Evolutionary conservation across 2,113 vertebrate species (phyloP), one percentile per base, ranked within the genome.

Genomic region (Elephantulus edwardii): DNA sequence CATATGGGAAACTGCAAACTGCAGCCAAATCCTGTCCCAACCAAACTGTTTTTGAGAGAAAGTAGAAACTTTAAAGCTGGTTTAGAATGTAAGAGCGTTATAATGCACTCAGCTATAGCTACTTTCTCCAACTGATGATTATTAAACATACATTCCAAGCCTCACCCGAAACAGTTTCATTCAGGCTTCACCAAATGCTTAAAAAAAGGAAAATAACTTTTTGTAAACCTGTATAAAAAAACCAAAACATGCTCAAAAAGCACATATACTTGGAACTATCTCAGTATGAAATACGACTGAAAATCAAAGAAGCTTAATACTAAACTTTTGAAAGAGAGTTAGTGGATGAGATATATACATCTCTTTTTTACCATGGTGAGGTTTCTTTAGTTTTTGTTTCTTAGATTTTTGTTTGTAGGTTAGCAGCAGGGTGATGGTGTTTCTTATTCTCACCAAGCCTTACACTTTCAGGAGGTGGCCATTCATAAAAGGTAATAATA

Each of bases 11-110:
- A 6, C 95, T 77, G 86, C 54, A 97, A 83, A 93, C 66, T 89
- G 93, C 83, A 95, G 93, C 95, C 94, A 96, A 97, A 95, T 97
- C 94, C 86, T 96, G 64, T 88, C 92, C 93, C 91, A 94, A 88
- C 96, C 92, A 97, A 97, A 96, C 80, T 96, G 91, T 89, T 95
- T 77, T 28, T 54, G 92, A 96, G 91, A 83, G 93, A 89, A 94
- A 94, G 94, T 46, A 92, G 91, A 95, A 95, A 96, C 91, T 81
- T 77, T 79, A 88, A 95, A 95, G 83, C 94, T 91, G 74, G 48
- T 95, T 96, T 93, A 71, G 58, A 84, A 91, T 64, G 68, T 93
- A 66, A 50, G 86, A 94, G 95, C 52, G 82, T 71, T 92, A 60
- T 71, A 68, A 77, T 91, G 71, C 91, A 91, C 88, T 96, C 83